Evolutionary conservation across 2,113 vertebrate genomes (phyloP), one percentile per base, ranked within the genome.

Genomic region (Semicossyphus pulcher): DNA sequence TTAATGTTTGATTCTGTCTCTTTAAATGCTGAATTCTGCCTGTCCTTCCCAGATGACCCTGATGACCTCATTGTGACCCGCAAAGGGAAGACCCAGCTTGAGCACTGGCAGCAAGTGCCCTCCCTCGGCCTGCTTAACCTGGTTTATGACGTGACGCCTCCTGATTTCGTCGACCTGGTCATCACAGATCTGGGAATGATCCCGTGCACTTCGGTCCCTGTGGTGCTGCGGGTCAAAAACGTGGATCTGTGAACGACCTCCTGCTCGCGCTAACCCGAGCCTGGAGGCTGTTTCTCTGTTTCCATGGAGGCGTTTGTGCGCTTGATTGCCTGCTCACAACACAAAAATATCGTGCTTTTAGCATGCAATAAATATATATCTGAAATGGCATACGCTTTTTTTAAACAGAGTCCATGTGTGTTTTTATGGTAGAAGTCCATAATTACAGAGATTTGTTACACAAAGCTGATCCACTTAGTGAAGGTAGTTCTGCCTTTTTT

Each of bases 111-210:
- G 76, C 80, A 93, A 18, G 93, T 95, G 70, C 53, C 80, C 1
- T 94, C 90, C 0, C 78, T 99, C 1, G 95, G 95, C 26, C 94
- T 99, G 32, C 94, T 99, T 34, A 99, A 99, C 90, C 83, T 99
- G 70, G 98, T 98, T 51, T 99, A 99, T 0, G 98, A 99, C 0
- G 97, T 99, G 63, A 99, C 98, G 0, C 97, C 98, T 0, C 96
- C 97, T 0, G 97, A 99, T 58, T 95, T 99, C 8, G 98, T 99
- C 81, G 98, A 98, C 51, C 91, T 99, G 74, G 98, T 99, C 84
- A 99, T 99, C 94, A 99, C 98, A 0, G 98, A 99, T 75, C 89
- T 99, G 84, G 98, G 98, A 49, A 99, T 99, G 97, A 99, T 99
- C 79, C 98, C 98, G 6, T 99, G 98, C 90, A 99, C 97, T 36